Percentiles rank a stretch among this genome's conserved stretches.
These are phyloP conservation scores for Muraenolepis orangiensis DNA, from an alignment of 2,797 vertebrate genomes.

Conservation along the genomic window DNA sequence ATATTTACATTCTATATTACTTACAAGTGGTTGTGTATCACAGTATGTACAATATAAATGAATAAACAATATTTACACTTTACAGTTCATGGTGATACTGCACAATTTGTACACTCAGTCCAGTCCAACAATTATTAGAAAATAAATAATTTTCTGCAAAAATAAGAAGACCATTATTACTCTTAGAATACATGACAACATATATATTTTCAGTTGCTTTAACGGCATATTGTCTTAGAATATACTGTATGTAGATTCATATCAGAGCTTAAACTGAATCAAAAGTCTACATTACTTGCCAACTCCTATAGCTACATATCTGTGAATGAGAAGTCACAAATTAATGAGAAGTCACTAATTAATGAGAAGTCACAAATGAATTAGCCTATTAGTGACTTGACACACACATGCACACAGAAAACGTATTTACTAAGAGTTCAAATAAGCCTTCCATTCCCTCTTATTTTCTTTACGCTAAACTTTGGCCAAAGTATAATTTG, in stretches of 20 bases:
- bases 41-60: slow-evolving; percentile 42
- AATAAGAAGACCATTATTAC: slow-evolving; percentile 30
- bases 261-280: slow-evolving; percentile 9
- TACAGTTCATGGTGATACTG: slow-evolving; percentile 18
- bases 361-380: neutral
- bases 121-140: slow-evolving; percentile 14
- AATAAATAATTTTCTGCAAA: slow-evolving; percentile 22
- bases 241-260: slow-evolving; percentile 4
- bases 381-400: neutral
- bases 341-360: neutral
- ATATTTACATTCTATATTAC: slow-evolving; percentile 50
- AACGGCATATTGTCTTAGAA: neutral
- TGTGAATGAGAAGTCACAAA: slow-evolving; percentile 26
- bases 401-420: neutral
- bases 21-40: slow-evolving; percentile 26
- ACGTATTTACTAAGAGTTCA: neutral
- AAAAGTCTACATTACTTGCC: slow-evolving; percentile 28
- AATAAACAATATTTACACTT: slow-evolving; percentile 58
- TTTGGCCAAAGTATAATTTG: neutral
- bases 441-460: neutral
- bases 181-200: slow-evolving; percentile 25
- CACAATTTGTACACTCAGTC: neutral
- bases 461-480: neutral
- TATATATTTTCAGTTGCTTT: slow-evolving; percentile 2
- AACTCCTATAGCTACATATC: slow-evolving; percentile 29